Conservation (phyloP, 2,797 vertebrate species). For the Nothura maculosa region DNA sequence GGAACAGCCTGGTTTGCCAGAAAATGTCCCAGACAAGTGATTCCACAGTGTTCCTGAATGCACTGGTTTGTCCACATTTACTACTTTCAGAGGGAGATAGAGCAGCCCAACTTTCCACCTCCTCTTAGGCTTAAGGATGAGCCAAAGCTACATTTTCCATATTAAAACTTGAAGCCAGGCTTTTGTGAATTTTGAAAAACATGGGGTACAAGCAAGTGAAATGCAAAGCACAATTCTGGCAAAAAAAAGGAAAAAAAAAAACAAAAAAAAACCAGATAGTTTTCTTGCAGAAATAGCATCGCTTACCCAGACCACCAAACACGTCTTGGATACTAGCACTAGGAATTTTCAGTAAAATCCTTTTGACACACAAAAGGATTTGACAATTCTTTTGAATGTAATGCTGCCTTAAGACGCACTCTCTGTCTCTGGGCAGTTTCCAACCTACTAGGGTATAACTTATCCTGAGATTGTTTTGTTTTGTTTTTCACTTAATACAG, state of each 20-base stretch:
- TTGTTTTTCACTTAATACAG: background rate
- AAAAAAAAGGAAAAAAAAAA: too few species aligned
- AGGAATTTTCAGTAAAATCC: background rate
- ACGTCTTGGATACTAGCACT: background rate
- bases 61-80: background rate
- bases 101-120: background rate
- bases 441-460: background rate
- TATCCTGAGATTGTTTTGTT: background rate
- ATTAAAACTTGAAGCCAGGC: background rate
- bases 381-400: background rate
- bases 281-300: background rate
- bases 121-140: background rate
- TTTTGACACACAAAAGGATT: background rate
- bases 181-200: background rate
- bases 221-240: background rate
- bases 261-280: background rate
- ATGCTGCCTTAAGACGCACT: background rate
- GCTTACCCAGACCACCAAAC: background rate
- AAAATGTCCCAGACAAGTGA: rapidly evolving
- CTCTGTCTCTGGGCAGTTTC: background rate
- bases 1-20: background rate
- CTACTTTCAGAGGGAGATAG: background rate
- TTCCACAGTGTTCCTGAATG: background rate
- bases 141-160: background rate
- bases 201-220: background rate